Conservation (phyloP, 2,113 vertebrate species). For the Hemichromis elongatus region DNA sequence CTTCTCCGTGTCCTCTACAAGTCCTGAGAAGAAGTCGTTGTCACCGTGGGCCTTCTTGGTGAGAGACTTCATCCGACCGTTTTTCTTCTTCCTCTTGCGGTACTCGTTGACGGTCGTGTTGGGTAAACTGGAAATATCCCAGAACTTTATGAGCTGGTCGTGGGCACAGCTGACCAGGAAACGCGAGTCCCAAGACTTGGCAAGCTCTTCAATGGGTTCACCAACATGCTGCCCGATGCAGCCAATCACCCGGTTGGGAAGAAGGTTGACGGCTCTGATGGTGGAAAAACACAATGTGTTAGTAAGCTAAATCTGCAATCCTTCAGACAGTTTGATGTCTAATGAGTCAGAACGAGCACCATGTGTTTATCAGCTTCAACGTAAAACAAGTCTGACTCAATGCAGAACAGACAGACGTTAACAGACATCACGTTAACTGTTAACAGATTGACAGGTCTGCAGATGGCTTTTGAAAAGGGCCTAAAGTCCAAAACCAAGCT, state of each 20-base stretch:
- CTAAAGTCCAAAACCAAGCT: neutral
- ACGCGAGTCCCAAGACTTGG: slow-evolving; percentile 69
- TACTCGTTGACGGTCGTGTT: slow-evolving; percentile 80
- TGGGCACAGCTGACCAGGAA: slow-evolving; percentile 88
- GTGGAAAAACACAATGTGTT: neutral
- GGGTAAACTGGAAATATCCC: slow-evolving; percentile 80
- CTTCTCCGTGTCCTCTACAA: slow-evolving; percentile 48
- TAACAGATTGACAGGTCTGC: neutral
- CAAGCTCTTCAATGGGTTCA: slow-evolving; percentile 87
- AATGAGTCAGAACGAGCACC: neutral
- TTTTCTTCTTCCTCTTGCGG: slow-evolving; percentile 84
- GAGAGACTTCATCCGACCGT: slow-evolving; percentile 77
- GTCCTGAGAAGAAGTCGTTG: slow-evolving; percentile 84
- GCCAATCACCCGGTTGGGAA: slow-evolving; percentile 91
- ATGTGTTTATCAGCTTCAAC: neutral
- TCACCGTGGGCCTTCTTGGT: slow-evolving; percentile 82
- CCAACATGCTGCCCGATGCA: slow-evolving; percentile 86
- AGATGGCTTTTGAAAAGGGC: neutral
- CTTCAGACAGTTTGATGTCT: neutral
- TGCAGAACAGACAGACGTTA: neutral
- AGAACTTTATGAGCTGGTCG: slow-evolving; percentile 93
- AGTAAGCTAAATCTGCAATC: neutral
- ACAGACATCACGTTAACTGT: no score
- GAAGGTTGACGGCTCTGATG: slow-evolving; percentile 82
- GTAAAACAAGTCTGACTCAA: neutral